Conservation (phyloP, 2,113 vertebrate species). For the Oryzias curvinotus region DNA sequence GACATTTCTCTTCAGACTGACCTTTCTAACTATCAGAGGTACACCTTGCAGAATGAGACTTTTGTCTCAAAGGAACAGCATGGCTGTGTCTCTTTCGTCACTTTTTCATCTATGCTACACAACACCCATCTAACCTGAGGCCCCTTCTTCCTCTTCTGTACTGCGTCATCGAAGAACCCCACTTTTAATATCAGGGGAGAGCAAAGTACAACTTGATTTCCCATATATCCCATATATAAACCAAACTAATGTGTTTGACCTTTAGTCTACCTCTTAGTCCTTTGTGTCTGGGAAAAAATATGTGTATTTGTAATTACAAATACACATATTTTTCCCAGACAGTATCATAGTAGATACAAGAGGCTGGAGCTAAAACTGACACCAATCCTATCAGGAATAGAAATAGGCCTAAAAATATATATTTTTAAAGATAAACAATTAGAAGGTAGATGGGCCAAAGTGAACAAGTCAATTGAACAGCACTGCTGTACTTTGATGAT, state of each 20-base stretch:
- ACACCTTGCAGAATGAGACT: slow-evolving; percentile 7
- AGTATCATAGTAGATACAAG: slow-evolving; percentile 45
- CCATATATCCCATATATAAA: slow-evolving; percentile 40
- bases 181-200: slow-evolving; percentile 37
- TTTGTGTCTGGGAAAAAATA: too few species aligned
- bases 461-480: slow-evolving; percentile 27
- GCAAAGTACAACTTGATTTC: slow-evolving; percentile 46
- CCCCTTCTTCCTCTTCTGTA: slow-evolving; percentile 14
- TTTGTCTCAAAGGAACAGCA: not conserved
- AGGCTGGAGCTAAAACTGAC: slow-evolving; percentile 46
- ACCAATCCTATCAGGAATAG: slow-evolving; percentile 72
- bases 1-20: not conserved
- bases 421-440: not conserved
- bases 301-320: slow-evolving; percentile 80
- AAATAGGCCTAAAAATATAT: slow-evolving; percentile 40
- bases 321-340: slow-evolving; percentile 67
- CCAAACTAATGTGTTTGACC: slow-evolving; percentile 68
- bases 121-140: slow-evolving; percentile 29
- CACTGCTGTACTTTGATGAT: slow-evolving; percentile 32
- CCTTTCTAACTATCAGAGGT: slow-evolving; percentile 2
- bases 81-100: slow-evolving; percentile 26
- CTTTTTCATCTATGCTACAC: slow-evolving; percentile 35
- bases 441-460: slow-evolving; percentile 29
- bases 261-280: slow-evolving; percentile 73
- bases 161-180: slow-evolving; percentile 10